Percentiles rank a stretch among this genome's conserved stretches.
Evolutionary conservation across 2,888 invertebrate genomes (phyloP).

Genomic region (Parochlus steinenii): DNA sequence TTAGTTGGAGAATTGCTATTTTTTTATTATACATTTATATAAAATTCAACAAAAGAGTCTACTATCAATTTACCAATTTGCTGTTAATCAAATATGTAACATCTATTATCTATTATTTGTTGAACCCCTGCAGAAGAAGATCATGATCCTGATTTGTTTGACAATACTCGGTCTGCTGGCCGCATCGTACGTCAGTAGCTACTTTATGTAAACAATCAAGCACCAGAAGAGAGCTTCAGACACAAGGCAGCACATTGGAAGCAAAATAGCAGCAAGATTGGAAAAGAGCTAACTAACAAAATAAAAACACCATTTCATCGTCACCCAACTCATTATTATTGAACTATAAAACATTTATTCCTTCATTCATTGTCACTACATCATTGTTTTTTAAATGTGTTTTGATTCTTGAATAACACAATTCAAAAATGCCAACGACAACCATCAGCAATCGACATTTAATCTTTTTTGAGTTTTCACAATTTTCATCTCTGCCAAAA

Average conservation of each 20-base stretch:
- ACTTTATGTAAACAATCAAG: conserved; percentile 1
- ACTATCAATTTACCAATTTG: no score
- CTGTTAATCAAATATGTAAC: no score
- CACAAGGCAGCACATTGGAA: no score
- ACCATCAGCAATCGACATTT: no score
- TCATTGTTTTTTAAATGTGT: neutral
- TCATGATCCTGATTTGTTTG: conserved; percentile 82
- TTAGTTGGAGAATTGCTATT: no score
- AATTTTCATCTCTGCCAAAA: no score
- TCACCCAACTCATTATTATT: neutral
- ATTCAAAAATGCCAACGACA: no score
- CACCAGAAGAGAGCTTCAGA: no score
- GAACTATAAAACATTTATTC: neutral
- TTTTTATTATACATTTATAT: no score
- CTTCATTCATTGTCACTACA: neutral
- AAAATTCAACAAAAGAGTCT: no score
- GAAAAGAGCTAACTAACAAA: neutral
- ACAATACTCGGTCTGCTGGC: conserved; percentile 65
- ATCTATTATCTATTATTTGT: neutral
- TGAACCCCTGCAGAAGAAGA: conserved; percentile 57
- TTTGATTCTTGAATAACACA: no score
- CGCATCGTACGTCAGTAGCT: conserved; percentile 46
- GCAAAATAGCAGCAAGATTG: neutral
- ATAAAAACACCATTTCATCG: neutral
- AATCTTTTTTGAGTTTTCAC: no score